Evolutionary conservation across 1,140 invertebrate species (phyloP).

Genomic region (Aphelenchoides besseyi): DNA sequence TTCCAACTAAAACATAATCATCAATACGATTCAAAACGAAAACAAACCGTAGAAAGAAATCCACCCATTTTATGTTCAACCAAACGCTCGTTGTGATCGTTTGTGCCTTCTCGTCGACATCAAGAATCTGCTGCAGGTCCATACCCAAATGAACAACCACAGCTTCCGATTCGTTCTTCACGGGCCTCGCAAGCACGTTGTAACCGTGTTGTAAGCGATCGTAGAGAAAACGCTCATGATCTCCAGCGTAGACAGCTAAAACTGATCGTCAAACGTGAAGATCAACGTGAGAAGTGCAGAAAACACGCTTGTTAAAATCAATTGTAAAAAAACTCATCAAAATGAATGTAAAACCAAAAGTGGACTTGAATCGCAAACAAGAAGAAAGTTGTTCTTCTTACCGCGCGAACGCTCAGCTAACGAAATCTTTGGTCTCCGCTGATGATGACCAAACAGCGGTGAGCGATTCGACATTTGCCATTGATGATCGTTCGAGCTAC

Average conservation of each 20-base stretch:
- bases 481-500: background rate
- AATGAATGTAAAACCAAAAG: constrained; percentile 5
- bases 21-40: constrained; percentile 96
- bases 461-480: background rate
- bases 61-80: constrained; percentile 66
- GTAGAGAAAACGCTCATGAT: constrained; percentile 68
- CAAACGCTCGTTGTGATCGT: constrained; percentile 70
- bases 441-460: background rate
- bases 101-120: constrained; percentile 71
- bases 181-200: constrained; percentile 68
- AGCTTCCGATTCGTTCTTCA: constrained; percentile 67
- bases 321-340: background rate
- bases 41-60: constrained; percentile 25
- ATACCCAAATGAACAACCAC: constrained; percentile 68
- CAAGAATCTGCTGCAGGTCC: constrained; percentile 69
- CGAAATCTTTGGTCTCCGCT: background rate
- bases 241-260: constrained; percentile 53
- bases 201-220: constrained; percentile 67
- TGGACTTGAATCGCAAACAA: background rate
- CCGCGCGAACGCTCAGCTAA: background rate
- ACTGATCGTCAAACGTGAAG: background rate
- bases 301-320: background rate
- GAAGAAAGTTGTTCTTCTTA: background rate
- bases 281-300: background rate
- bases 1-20: constrained; percentile 95